Evolutionary conservation across 2,888 invertebrate genomes (phyloP).

Genomic region (Acanthoscelides obtectus): DNA sequence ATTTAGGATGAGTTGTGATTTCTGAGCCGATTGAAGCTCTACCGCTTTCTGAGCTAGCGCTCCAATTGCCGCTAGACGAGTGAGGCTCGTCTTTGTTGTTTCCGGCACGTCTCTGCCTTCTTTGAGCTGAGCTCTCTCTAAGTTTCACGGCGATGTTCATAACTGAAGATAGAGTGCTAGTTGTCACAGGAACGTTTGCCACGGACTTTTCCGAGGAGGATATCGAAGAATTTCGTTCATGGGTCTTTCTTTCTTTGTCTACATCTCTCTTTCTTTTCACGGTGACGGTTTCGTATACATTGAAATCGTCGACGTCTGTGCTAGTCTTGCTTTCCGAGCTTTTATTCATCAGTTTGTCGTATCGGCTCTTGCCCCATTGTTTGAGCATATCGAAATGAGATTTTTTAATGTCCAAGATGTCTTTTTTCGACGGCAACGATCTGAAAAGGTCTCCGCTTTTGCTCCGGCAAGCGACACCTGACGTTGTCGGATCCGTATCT

Average conservation of each 20-base stretch:
- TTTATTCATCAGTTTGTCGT: slow-evolving; percentile 70
- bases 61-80: slow-evolving; percentile 93
- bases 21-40: slow-evolving; percentile 81
- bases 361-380: slow-evolving; percentile 78
- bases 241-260: slow-evolving; percentile 62
- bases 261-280: slow-evolving; percentile 54
- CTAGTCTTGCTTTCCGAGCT: slow-evolving; percentile 52
- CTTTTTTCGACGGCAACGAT: slow-evolving; percentile 39
- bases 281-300: slow-evolving; percentile 64
- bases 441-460: slow-evolving; percentile 72
- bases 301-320: slow-evolving; percentile 52
- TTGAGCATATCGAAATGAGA: slow-evolving; percentile 77
- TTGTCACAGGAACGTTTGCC: slow-evolving; percentile 53
- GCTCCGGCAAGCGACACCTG: slow-evolving; percentile 58
- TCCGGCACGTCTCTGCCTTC: slow-evolving; percentile 64
- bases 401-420: slow-evolving; percentile 58
- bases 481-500: slow-evolving; percentile 48
- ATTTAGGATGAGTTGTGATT: slow-evolving; percentile 66
- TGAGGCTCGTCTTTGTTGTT: slow-evolving; percentile 74
- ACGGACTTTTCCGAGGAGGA: slow-evolving; percentile 70
- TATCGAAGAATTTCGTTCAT: slow-evolving; percentile 69
- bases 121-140: slow-evolving; percentile 68
- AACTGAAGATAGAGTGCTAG: slow-evolving; percentile 54
- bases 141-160: slow-evolving; percentile 66
- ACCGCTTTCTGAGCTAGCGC: slow-evolving; percentile 86